Evolutionary conservation across 2,888 invertebrate genomes (phyloP).

Genomic region (Neria commutata): DNA sequence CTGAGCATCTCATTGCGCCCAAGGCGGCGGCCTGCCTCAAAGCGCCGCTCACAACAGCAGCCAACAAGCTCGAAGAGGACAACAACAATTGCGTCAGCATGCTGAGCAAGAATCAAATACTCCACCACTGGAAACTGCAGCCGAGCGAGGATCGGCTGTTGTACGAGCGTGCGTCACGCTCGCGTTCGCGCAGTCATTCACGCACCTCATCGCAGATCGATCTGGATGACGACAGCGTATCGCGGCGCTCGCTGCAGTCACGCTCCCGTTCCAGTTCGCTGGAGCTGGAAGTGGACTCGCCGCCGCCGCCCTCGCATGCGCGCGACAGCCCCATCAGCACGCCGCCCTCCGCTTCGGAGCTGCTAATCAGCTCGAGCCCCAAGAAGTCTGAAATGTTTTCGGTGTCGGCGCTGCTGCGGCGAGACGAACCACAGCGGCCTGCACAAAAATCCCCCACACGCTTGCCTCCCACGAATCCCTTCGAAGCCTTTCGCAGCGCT

Average conservation of each 20-base stretch:
- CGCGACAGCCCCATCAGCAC: slow-evolving; percentile 50
- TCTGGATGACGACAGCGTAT: slow-evolving; percentile 46
- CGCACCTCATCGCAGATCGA: slow-evolving; percentile 51
- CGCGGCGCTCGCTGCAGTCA: slow-evolving; percentile 41
- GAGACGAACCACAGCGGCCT: slow-evolving; percentile 68
- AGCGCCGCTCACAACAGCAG: slow-evolving; percentile 29
- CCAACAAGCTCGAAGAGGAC: slow-evolving; percentile 43
- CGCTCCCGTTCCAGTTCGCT: slow-evolving; percentile 66
- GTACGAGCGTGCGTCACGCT: slow-evolving; percentile 51
- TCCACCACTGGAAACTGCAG: slow-evolving; percentile 39
- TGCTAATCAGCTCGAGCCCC: slow-evolving; percentile 56
- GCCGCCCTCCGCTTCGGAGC: slow-evolving; percentile 54
- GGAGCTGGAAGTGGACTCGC: slow-evolving; percentile 79
- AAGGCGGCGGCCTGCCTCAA: slow-evolving; percentile 66
- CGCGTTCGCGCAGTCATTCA: slow-evolving; percentile 54
- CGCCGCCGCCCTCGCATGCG: slow-evolving; percentile 65
- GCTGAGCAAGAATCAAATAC: slow-evolving; percentile 57
- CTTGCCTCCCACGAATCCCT: slow-evolving; percentile 45
- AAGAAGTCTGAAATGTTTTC: slow-evolving; percentile 85
- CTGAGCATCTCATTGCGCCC: slow-evolving; percentile 63
- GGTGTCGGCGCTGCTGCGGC: slow-evolving; percentile 80
- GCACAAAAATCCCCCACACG: slow-evolving; percentile 42
- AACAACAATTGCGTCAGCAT: slow-evolving; percentile 58
- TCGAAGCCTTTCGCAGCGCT: slow-evolving; percentile 64
- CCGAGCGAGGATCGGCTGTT: slow-evolving; percentile 45